phyloP scores from a whole-genome alignment of 2,113 vertebrate genomes.

The Heloderma charlesbogerti region DNA sequence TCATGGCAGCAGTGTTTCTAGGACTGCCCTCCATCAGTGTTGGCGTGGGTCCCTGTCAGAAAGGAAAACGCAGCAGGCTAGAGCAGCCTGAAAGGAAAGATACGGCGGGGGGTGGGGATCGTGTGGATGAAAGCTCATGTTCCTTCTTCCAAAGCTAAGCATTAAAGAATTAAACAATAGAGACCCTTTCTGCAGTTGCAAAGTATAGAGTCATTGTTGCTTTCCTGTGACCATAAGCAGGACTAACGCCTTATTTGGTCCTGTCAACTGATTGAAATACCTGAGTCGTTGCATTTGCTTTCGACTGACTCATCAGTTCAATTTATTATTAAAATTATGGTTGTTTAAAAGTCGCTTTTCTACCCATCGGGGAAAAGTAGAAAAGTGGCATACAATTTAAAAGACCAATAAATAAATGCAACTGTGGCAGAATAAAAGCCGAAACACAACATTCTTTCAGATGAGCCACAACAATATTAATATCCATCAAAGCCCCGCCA shows the following conservation, averaged over 20 bases:
- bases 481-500: not conserved
- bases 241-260: not conserved
- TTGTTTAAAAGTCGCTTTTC: not conserved
- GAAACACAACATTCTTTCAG: not conserved
- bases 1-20: conserved; percentile 72
- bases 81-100: conserved; percentile 2
- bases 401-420: not conserved
- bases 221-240: not conserved
- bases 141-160: not conserved
- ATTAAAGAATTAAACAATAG: not conserved
- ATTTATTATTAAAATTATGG: not conserved
- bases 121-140: not conserved
- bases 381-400: not conserved
- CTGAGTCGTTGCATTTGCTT: not conserved
- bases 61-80: conserved; percentile 12
- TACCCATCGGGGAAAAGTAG: not conserved
- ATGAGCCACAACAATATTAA: not conserved
- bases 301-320: not conserved
- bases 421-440: not conserved
- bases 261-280: not conserved
- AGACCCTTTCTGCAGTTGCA: conserved; percentile 29
- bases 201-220: accelerated
- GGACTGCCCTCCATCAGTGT: conserved; percentile 54
- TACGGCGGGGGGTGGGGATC: not conserved
- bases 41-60: conserved; percentile 42